Percentiles rank a stretch among this genome's conserved stretches.
phyloP scores from a whole-genome alignment of 2,113 vertebrate genomes.

The Dipodomys merriami region DNA sequence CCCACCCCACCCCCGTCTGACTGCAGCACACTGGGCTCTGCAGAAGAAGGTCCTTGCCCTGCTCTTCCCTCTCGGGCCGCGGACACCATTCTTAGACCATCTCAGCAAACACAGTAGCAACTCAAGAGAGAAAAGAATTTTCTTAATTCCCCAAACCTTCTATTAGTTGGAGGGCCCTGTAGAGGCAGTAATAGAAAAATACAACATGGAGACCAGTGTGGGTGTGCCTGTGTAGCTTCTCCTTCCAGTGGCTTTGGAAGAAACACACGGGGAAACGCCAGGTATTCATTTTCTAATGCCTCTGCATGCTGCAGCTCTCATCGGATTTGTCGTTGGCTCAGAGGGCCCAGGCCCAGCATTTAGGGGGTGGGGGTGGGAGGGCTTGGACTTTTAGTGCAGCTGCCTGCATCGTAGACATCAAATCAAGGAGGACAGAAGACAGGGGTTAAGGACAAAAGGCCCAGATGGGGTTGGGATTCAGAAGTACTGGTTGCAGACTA shows the following conservation, averaged over 20 bases:
- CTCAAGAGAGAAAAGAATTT: not conserved
- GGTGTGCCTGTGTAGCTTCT: not conserved
- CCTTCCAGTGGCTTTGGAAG: not conserved
- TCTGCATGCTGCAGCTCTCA: not conserved
- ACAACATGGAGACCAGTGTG: not conserved
- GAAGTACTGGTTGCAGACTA: not conserved
- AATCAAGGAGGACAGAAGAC: not conserved
- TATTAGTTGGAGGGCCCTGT: not conserved
- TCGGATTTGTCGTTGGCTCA: not conserved
- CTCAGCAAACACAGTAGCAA: not conserved
- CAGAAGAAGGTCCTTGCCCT: too few relatives aligned
- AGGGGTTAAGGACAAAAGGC: not conserved
- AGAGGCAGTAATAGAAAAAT: slow-evolving; percentile 17
- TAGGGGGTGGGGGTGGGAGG: not conserved
- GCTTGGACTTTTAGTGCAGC: not conserved
- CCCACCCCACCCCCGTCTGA: not conserved
- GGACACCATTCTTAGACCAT: not conserved
- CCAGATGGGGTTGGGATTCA: not conserved
- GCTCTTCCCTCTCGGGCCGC: not conserved
- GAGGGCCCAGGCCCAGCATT: not conserved
- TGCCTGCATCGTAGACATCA: not conserved
- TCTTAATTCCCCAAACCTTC: not conserved
- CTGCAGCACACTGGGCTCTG: not conserved
- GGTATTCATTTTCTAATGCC: not conserved
- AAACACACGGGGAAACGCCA: not conserved